Base-by-base conservation (phyloP, 2,888 invertebrate genomes). In the Andrena dorsata region DNA sequence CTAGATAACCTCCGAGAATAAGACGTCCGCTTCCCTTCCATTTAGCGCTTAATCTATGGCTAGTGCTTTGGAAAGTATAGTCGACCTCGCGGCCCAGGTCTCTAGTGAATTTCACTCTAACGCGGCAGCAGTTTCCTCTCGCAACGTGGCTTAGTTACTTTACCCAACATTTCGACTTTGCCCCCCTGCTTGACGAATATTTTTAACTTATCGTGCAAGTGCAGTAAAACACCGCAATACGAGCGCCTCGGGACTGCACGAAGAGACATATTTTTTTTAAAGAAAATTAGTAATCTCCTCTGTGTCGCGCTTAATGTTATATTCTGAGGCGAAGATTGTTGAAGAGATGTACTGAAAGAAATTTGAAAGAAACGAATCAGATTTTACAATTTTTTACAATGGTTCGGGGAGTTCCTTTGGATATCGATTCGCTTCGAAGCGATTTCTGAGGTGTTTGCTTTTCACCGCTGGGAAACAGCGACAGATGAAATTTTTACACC, bases 31-130 rank as follows among this genome's bases (percentile, higher is more conserved):
- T 79, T 71, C n/a, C 49, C 23, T 82, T 66, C 75, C 75, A 71
- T 75, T 82, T 71, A 74, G 41, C 63, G 10, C 20, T 63, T 80
- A 75, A 82, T 80, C 51, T 80, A 82, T 56, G 61, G 20, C 4
- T 30, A n/a, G 16, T 32, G 49, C 30, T 63, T 63, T 28, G 16
- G 5, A 28, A 71, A 41, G 26, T 70, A 64, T 61, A 64, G 23
- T 53, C 53, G 16, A 56, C 56, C 68, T 53, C 63, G 16, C 10
- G 53, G 2, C 28, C 2, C 51, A 28, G 28, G 51, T 61, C 74
- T 70, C 78, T 16, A 8, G 65, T 16, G 70, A 73, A 68, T 73
- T 61, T 81, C 51, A n/a, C 58, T 64, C 47, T 47, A 63, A 68
- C 49, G 41, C 47, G 51, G 32, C 49, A 32, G 20, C 30, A 32